A percentile compares a stretch with the other conserved stretches of the same genome.
These are phyloP conservation scores for Sphaeramia orbicularis DNA, from an alignment of 2,797 vertebrate species.

Conservation along the genomic window DNA sequence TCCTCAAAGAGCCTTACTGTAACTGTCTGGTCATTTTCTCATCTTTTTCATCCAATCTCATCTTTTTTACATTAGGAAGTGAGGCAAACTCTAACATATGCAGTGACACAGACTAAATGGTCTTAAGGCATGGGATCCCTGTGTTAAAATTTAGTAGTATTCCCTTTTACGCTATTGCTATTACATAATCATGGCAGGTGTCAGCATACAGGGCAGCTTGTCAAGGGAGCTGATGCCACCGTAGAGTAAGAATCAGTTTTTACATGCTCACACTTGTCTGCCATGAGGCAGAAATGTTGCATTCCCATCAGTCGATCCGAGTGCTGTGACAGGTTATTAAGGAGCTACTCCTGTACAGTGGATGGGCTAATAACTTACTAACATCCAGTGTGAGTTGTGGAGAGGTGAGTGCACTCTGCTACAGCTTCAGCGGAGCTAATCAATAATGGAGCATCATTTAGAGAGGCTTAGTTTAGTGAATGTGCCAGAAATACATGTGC, in stretches of 20 bases:
- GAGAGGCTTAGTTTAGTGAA: constrained; percentile 50
- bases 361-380: constrained; percentile 46
- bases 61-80: constrained; percentile 26
- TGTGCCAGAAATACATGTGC: constrained; percentile 53
- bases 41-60: constrained; percentile 8
- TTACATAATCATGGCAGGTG: constrained; percentile 47
- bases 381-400: constrained; percentile 37
- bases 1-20: constrained; percentile 7
- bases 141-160: constrained; percentile 36
- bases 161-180: constrained; percentile 28
- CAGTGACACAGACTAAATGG: constrained; percentile 48
- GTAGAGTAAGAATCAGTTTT: constrained; percentile 26
- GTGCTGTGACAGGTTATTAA: constrained; percentile 56
- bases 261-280: constrained; percentile 19
- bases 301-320: constrained; percentile 46
- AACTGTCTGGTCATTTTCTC: constrained; percentile 16
- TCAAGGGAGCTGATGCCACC: constrained; percentile 43
- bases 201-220: constrained; percentile 23
- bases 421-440: constrained; percentile 49
- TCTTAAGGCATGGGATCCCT: constrained; percentile 35
- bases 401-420: constrained; percentile 40
- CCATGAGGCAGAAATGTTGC: constrained; percentile 18
- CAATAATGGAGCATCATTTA: constrained; percentile 75
- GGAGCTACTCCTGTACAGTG: constrained; percentile 23
- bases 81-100: constrained; percentile 38